A percentile compares a stretch with the other conserved stretches of the same genome.
These are phyloP conservation scores for Neodiprion pinetum DNA, from an alignment of 1,140 invertebrate genomes.

Conservation along the genomic window DNA sequence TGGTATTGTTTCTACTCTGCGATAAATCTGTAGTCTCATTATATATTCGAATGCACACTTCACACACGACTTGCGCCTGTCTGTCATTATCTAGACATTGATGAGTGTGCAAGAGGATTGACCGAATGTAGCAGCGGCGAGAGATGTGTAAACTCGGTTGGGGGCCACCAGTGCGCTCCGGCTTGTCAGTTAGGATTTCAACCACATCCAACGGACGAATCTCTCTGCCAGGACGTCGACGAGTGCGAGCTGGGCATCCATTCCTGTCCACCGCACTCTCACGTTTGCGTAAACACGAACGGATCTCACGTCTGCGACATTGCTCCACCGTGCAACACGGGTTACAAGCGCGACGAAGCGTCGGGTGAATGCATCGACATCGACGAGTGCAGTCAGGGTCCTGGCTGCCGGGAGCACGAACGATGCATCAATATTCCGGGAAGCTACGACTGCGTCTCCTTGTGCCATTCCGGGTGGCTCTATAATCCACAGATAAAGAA, in stretches of 20 bases:
- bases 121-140: slow-evolving; percentile 69
- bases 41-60: slow-evolving; percentile 63
- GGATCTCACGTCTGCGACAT: slow-evolving; percentile 80
- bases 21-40: too few species aligned
- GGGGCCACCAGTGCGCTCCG: slow-evolving; percentile 39
- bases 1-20: too few species aligned
- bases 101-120: slow-evolving; percentile 71
- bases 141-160: slow-evolving; percentile 70
- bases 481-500: slow-evolving; percentile 66
- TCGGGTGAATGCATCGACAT: slow-evolving; percentile 73
- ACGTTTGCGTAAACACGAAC: slow-evolving; percentile 78
- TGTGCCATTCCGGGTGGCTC: slow-evolving; percentile 61
- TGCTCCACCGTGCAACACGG: slow-evolving; percentile 56
- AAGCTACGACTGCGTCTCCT: slow-evolving; percentile 73
- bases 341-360: slow-evolving; percentile 19
- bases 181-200: slow-evolving; percentile 50
- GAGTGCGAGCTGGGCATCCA: slow-evolving; percentile 70
- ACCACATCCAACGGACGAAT: slow-evolving; percentile 63
- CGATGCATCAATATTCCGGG: slow-evolving; percentile 75
- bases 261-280: slow-evolving; percentile 69
- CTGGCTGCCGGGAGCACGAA: slow-evolving; percentile 74
- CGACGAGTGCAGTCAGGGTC: slow-evolving; percentile 73
- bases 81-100: slow-evolving; percentile 64
- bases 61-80: too few species aligned
- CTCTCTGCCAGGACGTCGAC: slow-evolving; percentile 74